A percentile compares a stretch with the other conserved stretches of the same genome.
Evolutionary conservation across 2,113 vertebrate genomes (phyloP).

Genomic region (Mustela nigripes): DNA sequence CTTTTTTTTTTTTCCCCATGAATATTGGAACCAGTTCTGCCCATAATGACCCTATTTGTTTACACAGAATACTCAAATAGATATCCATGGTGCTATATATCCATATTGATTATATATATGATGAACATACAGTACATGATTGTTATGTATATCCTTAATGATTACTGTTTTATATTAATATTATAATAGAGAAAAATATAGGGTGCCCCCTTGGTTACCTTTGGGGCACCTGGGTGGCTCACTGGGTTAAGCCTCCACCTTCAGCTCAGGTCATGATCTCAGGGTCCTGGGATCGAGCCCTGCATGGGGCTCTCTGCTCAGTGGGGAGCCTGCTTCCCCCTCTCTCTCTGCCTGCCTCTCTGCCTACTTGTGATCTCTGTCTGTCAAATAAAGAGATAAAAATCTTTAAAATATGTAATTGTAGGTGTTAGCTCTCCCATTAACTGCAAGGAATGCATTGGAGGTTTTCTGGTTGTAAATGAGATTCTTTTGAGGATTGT

Average conservation of each 20-base stretch:
- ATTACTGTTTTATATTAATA: neutral
- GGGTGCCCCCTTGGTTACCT: no score
- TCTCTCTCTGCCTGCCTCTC: no score
- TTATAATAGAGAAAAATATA: no score
- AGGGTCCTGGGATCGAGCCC: no score
- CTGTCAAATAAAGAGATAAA: no score
- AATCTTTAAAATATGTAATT: neutral
- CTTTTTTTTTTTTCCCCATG: neutral
- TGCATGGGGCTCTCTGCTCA: no score
- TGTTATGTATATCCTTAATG: neutral
- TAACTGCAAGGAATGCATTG: neutral
- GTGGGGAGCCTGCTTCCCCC: no score
- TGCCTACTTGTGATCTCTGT: no score
- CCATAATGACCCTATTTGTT: neutral
- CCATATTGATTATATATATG: neutral
- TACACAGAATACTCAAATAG: neutral
- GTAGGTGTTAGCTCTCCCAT: neutral
- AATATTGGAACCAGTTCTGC: neutral
- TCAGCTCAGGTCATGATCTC: no score
- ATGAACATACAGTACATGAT: neutral
- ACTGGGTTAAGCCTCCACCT: no score
- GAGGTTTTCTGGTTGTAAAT: neutral
- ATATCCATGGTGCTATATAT: neutral
- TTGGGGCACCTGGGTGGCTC: no score
- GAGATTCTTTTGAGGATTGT: neutral